phyloP scores from a whole-genome alignment of 2,113 vertebrate genomes.

The Erythrocercus mccallii region DNA sequence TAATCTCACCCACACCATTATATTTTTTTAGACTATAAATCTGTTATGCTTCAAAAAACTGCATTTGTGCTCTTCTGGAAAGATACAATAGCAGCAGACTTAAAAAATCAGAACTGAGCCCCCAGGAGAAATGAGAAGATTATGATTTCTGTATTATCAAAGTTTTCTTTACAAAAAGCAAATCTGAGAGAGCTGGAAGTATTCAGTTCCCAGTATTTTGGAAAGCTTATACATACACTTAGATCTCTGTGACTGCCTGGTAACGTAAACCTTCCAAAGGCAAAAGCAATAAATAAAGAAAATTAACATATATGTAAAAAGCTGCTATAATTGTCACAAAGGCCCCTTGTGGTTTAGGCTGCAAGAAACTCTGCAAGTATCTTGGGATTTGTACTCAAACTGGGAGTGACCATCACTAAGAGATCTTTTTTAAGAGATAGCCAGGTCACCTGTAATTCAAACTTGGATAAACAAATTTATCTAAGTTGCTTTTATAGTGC shows the following conservation, averaged over 20 bases:
- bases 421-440: background rate
- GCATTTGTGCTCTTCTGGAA: background rate
- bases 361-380: background rate
- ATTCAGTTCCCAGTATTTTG: background rate
- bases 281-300: constrained; percentile 41
- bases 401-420: background rate
- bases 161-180: background rate
- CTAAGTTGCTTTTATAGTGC: background rate
- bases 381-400: background rate
- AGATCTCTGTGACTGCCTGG: background rate
- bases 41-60: background rate
- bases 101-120: background rate
- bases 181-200: background rate
- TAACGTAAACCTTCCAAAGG: background rate
- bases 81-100: background rate
- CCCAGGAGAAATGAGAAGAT: background rate
- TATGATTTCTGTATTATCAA: background rate
- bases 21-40: background rate
- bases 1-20: background rate
- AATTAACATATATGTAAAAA: constrained; percentile 30
- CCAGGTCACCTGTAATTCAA: background rate
- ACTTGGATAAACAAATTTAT: background rate
- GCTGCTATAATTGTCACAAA: constrained; percentile 17
- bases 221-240: background rate
- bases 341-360: background rate